Evolutionary conservation across 2,888 invertebrate species (phyloP), one percentile per base, ranked within the genome.

Genomic region (Amblyjoppa proteus): DNA sequence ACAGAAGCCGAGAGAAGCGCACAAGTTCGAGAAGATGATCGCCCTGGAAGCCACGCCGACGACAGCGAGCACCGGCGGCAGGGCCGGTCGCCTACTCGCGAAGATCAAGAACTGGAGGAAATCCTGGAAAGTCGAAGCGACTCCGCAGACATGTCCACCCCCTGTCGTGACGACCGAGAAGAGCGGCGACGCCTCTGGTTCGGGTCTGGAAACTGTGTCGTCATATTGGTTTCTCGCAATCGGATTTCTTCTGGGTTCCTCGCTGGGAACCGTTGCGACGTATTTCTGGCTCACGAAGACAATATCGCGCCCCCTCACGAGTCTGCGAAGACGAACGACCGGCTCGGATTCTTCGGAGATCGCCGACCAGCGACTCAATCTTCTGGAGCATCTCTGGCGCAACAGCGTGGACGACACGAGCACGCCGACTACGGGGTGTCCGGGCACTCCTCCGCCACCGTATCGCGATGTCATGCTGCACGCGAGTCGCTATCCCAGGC

Each of bases 401-500:
- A 81, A 81, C 3, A 51, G 61, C 49, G 81, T 84, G 3, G 88
- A 88, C 4, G 88, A 88, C 4, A 61, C 70, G 7, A 61, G 56
- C 20, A 76, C 78, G 20, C 75, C 85, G 13, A 84, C 89, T 31
- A 88, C 86, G 7, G 87, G 90, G 16, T 92, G 92, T 80, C 92
- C 93, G 0, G 92, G 90, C 25, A 94, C 93, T 16, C 94, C 94
- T 2, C 94, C 94, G 1, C 94, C 94, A 0, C 91, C 93, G 0
- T 94, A 94, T 80, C 90, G 91, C 16, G 94, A 94, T 49, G 94
- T 94, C 45, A 91, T 94, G 87, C 81, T 90, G 2, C 90, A 87
- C 28, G 87, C 89, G 41, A 81, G 69, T 79, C 85, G 88, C n/a
- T 92, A 91, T 85, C 88, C 91, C 51, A 77, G 77, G 51, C 56